phyloP scores from a whole-genome alignment of 2,888 invertebrate genomes.

The Stenotaenia linearis region DNA sequence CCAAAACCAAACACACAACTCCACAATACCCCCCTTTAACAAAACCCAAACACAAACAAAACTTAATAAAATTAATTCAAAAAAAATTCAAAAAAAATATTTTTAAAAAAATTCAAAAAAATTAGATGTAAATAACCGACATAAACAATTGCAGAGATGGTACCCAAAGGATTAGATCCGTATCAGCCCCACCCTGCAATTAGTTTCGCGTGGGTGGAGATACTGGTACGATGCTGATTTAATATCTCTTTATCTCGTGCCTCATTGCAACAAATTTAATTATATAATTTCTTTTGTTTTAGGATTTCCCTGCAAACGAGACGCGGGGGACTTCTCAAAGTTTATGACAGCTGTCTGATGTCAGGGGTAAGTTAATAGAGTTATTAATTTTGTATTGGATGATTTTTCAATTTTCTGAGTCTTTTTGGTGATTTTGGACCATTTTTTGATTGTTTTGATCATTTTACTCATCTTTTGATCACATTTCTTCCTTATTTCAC shows the following conservation, averaged over 20 bases:
- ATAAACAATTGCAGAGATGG: too few relatives aligned
- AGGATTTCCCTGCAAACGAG: conserved; percentile 77
- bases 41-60: too few relatives aligned
- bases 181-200: not conserved
- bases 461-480: too few relatives aligned
- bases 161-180: not conserved
- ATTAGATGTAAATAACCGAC: too few relatives aligned
- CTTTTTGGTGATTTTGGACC: not conserved
- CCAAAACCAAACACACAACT: too few relatives aligned
- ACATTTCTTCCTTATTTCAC: too few relatives aligned
- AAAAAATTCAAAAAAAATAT: too few relatives aligned
- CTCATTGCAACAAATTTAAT: not conserved
- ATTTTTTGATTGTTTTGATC: too few relatives aligned
- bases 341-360: conserved; percentile 85
- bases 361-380: conserved; percentile 57
- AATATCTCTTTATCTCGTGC: not conserved
- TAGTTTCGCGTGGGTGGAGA: not conserved
- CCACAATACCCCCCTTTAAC: too few relatives aligned
- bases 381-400: too few relatives aligned
- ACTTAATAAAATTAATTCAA: too few relatives aligned
- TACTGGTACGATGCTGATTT: not conserved
- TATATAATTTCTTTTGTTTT: conserved; percentile 34
- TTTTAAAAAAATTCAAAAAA: too few relatives aligned
- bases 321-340: conserved; percentile 83
- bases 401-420: not conserved